Base-by-base conservation (phyloP, 2,888 invertebrate genomes). In the Euphydryas editha region DNA sequence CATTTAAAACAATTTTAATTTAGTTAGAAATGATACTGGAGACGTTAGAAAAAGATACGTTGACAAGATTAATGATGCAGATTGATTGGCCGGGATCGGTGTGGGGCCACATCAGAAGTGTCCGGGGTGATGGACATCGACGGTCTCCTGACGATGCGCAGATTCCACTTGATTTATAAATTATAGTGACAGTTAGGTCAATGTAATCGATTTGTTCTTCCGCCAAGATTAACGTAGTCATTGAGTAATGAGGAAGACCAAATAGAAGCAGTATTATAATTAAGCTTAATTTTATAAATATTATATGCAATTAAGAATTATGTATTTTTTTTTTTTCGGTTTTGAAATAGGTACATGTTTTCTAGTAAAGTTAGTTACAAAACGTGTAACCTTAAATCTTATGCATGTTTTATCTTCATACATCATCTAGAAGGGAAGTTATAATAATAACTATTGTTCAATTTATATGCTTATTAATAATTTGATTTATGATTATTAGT, bases 11-110 rank as follows among this genome's bases (percentile, higher is more conserved):
- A 54, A 37, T 46, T 57, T 20, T 65, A 61, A 78, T 80, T 77
- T 78, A 69, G 81, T 79, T 80, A 76, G 72, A 75, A 74, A 74
- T 76, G 82, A 81, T 81, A 83, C 75, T 72, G 68, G 78, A 80
- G 73, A 78, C 72, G 79, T 78, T 81, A 77, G 80, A 75, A 81
- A 76, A 79, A 75, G 79, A 80, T 81, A 81, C 75, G 77, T 74
- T 83, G 88, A 86, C 88, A 88, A 87, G 89, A 88, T 86, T 84
- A 82, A 90, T 87, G 81, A 80, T 79, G 71, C 47, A 54, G 73
- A 72, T 69, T 72, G 77, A 75, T 79, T 79, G 85, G 83, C 82
- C 83, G 83, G 78, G 76, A 78, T 72, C 75, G 69, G 77, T 74
- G 75, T 76, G 78, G 78, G 81, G 80, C 77, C 79, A 86, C 86